These are phyloP conservation scores for Drosophila eohydei DNA, from an alignment of 2,888 invertebrate genomes.

Conservation along the genomic window DNA sequence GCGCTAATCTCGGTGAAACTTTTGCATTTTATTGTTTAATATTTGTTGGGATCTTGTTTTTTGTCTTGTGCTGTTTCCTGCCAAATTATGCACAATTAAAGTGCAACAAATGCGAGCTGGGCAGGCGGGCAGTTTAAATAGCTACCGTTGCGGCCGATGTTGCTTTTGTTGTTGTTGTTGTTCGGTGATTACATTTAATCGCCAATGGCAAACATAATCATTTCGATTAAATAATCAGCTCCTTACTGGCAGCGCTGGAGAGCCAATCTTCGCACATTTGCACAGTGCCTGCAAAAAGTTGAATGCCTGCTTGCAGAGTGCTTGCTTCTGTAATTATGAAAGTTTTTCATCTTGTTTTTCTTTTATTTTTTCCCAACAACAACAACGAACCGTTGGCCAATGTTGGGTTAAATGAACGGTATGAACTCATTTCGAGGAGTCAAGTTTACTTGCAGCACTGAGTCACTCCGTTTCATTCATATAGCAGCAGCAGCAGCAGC, in stretches of 20 bases:
- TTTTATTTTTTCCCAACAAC: constrained; percentile 9
- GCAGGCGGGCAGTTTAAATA: constrained; percentile 12
- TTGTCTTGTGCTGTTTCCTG: constrained; percentile 56
- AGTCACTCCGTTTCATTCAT: constrained; percentile 68
- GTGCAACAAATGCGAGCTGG: constrained; percentile 44
- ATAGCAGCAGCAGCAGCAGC: constrained; percentile 28
- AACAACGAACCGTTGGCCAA: constrained; percentile 37
- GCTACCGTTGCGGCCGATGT: constrained; percentile 3
- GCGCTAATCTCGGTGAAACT: constrained; percentile 28
- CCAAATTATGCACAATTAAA: constrained; percentile 68
- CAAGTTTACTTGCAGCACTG: constrained; percentile 68
- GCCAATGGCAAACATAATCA: constrained; percentile 69
- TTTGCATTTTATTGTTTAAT: constrained; percentile 53
- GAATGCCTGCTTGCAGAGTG: constrained; percentile 40
- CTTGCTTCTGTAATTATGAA: constrained; percentile 67
- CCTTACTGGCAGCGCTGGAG: constrained; percentile 27
- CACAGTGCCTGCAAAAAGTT: constrained; percentile 62
- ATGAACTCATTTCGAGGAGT: constrained; percentile 76
- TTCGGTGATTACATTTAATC: constrained; percentile 68
- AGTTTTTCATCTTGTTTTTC: constrained; percentile 59
- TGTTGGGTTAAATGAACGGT: constrained; percentile 65
- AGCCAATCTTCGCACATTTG: constrained; percentile 67
- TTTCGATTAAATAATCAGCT: constrained; percentile 79
- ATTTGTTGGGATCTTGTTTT: constrained; percentile 35
- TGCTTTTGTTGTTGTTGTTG: constrained; percentile 39